Conservation (phyloP, 2,797 vertebrate species). For the Oryzias dopingdopingensis region DNA sequence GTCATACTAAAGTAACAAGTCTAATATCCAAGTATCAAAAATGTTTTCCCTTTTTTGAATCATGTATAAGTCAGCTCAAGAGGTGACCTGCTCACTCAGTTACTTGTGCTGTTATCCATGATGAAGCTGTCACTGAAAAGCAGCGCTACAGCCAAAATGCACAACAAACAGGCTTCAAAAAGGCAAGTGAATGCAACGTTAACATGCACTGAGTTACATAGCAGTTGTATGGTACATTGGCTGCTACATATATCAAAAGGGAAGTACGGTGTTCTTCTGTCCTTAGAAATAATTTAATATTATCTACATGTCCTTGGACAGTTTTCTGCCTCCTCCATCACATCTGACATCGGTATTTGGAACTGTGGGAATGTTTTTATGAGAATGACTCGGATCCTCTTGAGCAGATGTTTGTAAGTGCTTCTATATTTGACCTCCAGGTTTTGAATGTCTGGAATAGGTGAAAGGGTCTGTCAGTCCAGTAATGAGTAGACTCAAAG, state of each 20-base stretch:
- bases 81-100: slow-evolving; percentile 34
- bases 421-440: slow-evolving; percentile 26
- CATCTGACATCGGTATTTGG: slow-evolving; percentile 67
- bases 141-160: slow-evolving; percentile 54
- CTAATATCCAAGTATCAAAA: slow-evolving; percentile 36
- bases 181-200: slow-evolving; percentile 61
- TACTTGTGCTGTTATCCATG: slow-evolving; percentile 52
- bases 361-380: slow-evolving; percentile 67
- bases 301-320: slow-evolving; percentile 49
- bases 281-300: slow-evolving; percentile 35
- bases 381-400: slow-evolving; percentile 28
- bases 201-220: slow-evolving; percentile 63
- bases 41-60: slow-evolving; percentile 8
- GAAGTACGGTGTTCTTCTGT: slow-evolving; percentile 18
- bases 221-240: slow-evolving; percentile 46
- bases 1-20: slow-evolving; percentile 17
- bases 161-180: slow-evolving; percentile 54
- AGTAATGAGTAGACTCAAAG: slow-evolving; percentile 26
- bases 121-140: slow-evolving; percentile 60
- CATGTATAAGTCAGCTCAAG: slow-evolving; percentile 30
- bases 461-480: slow-evolving; percentile 21
- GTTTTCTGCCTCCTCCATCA: slow-evolving; percentile 37
- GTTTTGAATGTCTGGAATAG: slow-evolving; percentile 27
- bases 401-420: slow-evolving; percentile 32
- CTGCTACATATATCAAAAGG: slow-evolving; percentile 63